phyloP scores from a whole-genome alignment of 2,113 vertebrate species.

The Ceyx margarethae region DNA sequence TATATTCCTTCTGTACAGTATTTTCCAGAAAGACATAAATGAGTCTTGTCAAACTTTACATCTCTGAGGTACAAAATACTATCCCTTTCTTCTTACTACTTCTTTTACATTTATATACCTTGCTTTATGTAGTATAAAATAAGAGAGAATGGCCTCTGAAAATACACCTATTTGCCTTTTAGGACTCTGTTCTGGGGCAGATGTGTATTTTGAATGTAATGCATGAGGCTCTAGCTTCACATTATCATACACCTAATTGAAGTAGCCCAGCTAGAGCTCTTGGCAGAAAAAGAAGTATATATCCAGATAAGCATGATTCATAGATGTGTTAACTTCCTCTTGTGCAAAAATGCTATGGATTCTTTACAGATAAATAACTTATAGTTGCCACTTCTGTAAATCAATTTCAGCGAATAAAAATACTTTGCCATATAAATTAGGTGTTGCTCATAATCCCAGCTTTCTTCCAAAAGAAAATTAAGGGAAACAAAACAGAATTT shows the following conservation, averaged over 20 bases:
- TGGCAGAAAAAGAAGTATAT: background rate
- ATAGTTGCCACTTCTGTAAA: background rate
- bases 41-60: constrained; percentile 52
- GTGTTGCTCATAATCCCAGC: background rate
- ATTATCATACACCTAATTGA: background rate
- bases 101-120: constrained; percentile 25
- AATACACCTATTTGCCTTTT: background rate
- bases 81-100: background rate
- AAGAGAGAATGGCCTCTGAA: background rate
- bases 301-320: constrained; percentile 20
- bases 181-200: background rate
- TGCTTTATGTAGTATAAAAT: background rate
- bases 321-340: background rate
- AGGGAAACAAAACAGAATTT: background rate
- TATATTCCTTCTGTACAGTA: constrained; percentile 26
- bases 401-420: background rate
- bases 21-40: constrained; percentile 46
- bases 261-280: background rate
- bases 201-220: background rate
- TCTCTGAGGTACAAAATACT: constrained; percentile 22
- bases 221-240: background rate
- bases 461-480: constrained; percentile 24
- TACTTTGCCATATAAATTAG: background rate
- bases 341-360: background rate
- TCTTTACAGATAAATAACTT: background rate